A percentile compares a stretch with the other conserved stretches of the same genome.
phyloP scores from a whole-genome alignment of 2,888 invertebrate species.

The Megastigmus dorsalis region DNA sequence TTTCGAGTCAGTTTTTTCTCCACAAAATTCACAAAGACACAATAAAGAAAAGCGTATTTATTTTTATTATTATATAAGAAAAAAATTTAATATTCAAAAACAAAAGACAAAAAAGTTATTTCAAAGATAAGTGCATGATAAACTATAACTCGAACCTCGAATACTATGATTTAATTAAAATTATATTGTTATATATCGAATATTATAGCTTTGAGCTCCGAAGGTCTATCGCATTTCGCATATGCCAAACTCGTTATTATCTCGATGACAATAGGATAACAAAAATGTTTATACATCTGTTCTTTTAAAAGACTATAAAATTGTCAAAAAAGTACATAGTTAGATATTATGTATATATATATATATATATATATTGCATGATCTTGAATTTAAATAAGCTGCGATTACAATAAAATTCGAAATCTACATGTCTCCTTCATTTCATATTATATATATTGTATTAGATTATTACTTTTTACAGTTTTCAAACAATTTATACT shows the following conservation, averaged over 20 bases:
- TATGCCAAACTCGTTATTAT: constrained; percentile 38
- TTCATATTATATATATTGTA: constrained; percentile 13
- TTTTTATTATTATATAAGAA: too few species aligned
- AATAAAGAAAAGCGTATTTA: neutral
- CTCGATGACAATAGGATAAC: constrained; percentile 29
- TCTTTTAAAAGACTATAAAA: constrained; percentile 19
- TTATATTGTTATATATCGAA: constrained; percentile 18
- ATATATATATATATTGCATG: constrained; percentile 13
- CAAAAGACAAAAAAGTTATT: neutral
- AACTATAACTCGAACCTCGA: neutral
- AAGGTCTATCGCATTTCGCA: constrained; percentile 38
- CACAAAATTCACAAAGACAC: neutral
- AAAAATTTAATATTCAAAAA: neutral
- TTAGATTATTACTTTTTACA: constrained; percentile 13
- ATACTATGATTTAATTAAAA: constrained; percentile 26
- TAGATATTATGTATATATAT: constrained; percentile 1
- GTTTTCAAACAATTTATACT: neutral
- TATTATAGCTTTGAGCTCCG: constrained; percentile 34
- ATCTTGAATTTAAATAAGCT: neutral
- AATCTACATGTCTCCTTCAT: constrained; percentile 18
- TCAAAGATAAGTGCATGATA: neutral
- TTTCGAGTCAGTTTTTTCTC: neutral
- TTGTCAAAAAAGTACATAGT: constrained; percentile 30
- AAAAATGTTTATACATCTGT: neutral
- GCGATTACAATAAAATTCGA: constrained; percentile 4